These are phyloP conservation scores for Pelosia muscerda DNA, from an alignment of 2,888 invertebrate species.

Conservation along the genomic window DNA sequence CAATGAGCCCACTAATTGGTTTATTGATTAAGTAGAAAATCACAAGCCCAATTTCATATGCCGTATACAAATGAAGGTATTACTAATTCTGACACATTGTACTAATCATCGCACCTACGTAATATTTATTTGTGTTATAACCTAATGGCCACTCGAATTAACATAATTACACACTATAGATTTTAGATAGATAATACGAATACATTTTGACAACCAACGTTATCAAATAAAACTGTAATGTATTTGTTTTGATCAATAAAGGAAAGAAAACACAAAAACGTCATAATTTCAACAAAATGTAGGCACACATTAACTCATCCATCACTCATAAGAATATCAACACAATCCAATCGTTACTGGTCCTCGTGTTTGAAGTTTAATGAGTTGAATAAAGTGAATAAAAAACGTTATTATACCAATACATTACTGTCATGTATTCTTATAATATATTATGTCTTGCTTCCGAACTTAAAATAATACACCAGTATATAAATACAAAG, in stretches of 20 bases:
- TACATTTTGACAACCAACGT: not conserved
- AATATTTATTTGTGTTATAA: not conserved
- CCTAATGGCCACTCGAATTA: not conserved
- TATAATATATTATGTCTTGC: too few species aligned
- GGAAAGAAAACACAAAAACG: not conserved
- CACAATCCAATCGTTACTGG: too few species aligned
- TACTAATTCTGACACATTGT: not conserved
- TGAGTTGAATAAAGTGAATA: too few species aligned
- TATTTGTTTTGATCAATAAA: not conserved
- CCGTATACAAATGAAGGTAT: not conserved
- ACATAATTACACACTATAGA: not conserved
- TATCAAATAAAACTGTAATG: not conserved
- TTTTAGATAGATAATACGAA: constrained; percentile 1
- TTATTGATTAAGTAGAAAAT: too few species aligned
- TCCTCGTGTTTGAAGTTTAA: too few species aligned
- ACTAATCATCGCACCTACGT: not conserved
- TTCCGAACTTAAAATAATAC: too few species aligned
- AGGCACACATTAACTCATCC: not conserved
- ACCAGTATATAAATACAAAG: too few species aligned
- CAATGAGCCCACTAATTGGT: too few species aligned
- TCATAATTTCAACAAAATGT: not conserved
- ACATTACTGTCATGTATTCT: too few species aligned
- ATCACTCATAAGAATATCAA: not conserved
- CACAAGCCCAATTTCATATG: too few species aligned
- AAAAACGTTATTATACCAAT: too few species aligned